A percentile compares a stretch with the other conserved stretches of the same genome.
These are phyloP conservation scores for Alaudala cheleensis DNA, from an alignment of 2,113 vertebrate species.

Conservation along the genomic window DNA sequence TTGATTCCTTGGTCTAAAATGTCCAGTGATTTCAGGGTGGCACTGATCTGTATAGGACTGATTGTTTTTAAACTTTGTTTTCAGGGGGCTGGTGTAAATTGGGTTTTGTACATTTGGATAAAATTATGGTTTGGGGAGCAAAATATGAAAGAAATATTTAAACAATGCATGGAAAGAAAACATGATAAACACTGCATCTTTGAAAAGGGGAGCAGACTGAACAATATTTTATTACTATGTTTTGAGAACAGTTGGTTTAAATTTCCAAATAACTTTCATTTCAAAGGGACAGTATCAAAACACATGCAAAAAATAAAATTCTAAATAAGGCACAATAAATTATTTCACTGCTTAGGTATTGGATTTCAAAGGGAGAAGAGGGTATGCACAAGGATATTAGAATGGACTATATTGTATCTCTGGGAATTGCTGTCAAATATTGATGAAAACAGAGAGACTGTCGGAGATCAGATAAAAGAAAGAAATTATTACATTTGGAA, in stretches of 20 bases:
- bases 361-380: conserved; percentile 80
- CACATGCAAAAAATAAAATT: conserved; percentile 78
- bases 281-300: conserved; percentile 78
- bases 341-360: conserved; percentile 81
- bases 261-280: conserved; percentile 75
- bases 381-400: conserved; percentile 76
- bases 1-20: not conserved
- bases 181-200: not conserved
- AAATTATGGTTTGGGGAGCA: not conserved
- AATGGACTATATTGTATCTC: conserved; percentile 78
- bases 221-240: conserved; percentile 63
- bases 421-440: conserved; percentile 85
- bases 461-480: conserved; percentile 82
- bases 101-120: not conserved
- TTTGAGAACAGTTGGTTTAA: conserved; percentile 78
- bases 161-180: not conserved
- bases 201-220: conserved; percentile 34
- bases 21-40: not conserved
- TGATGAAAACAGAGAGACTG: conserved; percentile 81
- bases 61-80: not conserved
- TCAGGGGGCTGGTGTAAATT: not conserved
- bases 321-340: conserved; percentile 82
- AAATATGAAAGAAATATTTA: not conserved
- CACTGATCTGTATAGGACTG: not conserved
- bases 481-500: conserved; percentile 81